Percentiles rank a stretch among this genome's conserved stretches.
phyloP scores from a whole-genome alignment of 2,888 invertebrate genomes.

The Callimorpha dominula region DNA sequence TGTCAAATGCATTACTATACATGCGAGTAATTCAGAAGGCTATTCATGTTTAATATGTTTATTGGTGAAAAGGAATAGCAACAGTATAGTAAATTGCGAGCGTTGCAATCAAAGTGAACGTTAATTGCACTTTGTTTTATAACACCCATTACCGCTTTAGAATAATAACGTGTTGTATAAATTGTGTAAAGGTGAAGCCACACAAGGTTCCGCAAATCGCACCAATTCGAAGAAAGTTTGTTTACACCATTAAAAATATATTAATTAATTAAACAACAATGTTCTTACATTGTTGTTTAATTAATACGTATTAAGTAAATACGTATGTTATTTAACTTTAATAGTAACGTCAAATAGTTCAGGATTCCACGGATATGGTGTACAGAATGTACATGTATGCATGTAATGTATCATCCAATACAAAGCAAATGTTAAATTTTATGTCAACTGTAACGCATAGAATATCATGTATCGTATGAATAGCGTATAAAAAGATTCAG shows the following conservation, averaged over 20 bases:
- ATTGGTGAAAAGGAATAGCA: conserved; percentile 60
- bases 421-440: too few species aligned
- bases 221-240: background rate
- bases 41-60: conserved; percentile 17
- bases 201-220: background rate
- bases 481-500: too few species aligned
- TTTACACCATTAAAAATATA: background rate
- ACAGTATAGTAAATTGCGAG: conserved; percentile 46
- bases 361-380: too few species aligned
- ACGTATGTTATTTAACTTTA: too few species aligned
- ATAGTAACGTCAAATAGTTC: too few species aligned
- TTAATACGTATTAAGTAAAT: too few species aligned
- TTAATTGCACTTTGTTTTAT: conserved; percentile 43
- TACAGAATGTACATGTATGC: too few species aligned
- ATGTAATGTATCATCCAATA: too few species aligned
- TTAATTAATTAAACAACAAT: background rate
- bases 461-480: too few species aligned
- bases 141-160: conserved; percentile 37
- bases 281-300: too few species aligned
- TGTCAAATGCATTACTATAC: background rate
- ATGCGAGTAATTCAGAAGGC: background rate
- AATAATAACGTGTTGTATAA: conserved; percentile 34
- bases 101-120: conserved; percentile 41
- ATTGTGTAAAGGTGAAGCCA: conserved; percentile 6
- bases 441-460: too few species aligned